Evolutionary conservation across 2,113 vertebrate species (phyloP), one percentile per base, ranked within the genome.

Genomic region (Nothobranchius kuhntae): DNA sequence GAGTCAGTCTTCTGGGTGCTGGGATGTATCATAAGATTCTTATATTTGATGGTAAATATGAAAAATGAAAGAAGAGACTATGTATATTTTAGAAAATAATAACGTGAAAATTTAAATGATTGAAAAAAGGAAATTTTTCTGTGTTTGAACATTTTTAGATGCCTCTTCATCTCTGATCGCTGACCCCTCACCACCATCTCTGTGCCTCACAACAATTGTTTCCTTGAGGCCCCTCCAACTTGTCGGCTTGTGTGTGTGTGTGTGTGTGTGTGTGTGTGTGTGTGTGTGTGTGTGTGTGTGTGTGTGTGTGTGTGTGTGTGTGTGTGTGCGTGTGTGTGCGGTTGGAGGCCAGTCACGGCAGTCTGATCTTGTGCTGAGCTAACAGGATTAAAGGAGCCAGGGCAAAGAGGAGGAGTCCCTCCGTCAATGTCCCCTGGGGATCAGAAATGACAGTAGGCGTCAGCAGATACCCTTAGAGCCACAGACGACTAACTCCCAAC

Each of bases 341-440:
- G 2, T 3, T 30, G 60, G 60, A 68, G 73, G 65, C 71, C 71
- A 82, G 83, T 80, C 65, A 82, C 73, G 67, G 78, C 73, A 73
- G 83, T 79, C 61, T 74, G 74, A 87, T 84, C 69, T 75, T 78
- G 77, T 74, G 76, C 82, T 75, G 77, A 73, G 78, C 90, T 91
- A 88, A 92, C 85, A 87, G 87, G 89, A 91, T 92, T 90, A 91
- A 78, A 75, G 65, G 62, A 78, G 69, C 65, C 73, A 47, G 55
- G 61, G 70, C 73, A 77, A 50, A 81, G 58, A 69, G 66, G 73
- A 83, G 61, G 72, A 75, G 74, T 61, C n/a, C 55, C 61, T 73
- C 55, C 74, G 44, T 2, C 63, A 72, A 50, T 55, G 78, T 81
- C 82, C 75, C 78, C 30, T n/a, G 52, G 76, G 73, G 59, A 86